A percentile compares a stretch with the other conserved stretches of the same genome.
Evolutionary conservation across 2,888 invertebrate species (phyloP).

Genomic region (Nephrotoma guestfalica): DNA sequence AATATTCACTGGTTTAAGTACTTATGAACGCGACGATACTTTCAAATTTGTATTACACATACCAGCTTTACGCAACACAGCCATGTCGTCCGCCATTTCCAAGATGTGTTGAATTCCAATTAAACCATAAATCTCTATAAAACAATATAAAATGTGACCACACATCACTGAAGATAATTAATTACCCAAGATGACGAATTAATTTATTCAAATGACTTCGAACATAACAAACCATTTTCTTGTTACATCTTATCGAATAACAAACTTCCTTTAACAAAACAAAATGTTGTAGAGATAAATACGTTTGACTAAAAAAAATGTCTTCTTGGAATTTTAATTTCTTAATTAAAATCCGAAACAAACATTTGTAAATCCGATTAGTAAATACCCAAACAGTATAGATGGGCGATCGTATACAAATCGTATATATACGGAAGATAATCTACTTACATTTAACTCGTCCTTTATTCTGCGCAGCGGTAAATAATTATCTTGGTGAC

Average conservation of each 20-base stretch:
- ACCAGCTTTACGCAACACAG: not conserved
- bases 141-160: not conserved
- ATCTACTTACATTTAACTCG: not conserved
- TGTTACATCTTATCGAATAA: not conserved
- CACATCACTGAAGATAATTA: not conserved
- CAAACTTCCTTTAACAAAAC: not conserved
- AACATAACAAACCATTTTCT: not conserved
- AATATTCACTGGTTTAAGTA: too few relatives aligned
- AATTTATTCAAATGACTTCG: not conserved
- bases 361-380: not conserved
- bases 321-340: not conserved
- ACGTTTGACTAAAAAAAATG: not conserved
- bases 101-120: not conserved
- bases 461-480: not conserved
- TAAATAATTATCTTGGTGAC: not conserved
- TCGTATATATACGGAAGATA: not conserved
- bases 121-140: not conserved
- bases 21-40: too few relatives aligned
- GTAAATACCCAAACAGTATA: not conserved
- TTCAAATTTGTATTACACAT: too few relatives aligned
- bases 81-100: not conserved
- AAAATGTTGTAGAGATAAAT: not conserved
- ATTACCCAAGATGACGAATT: not conserved
- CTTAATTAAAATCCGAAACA: not conserved
- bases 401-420: not conserved